These are phyloP conservation scores for Phalacrocorax aristotelis DNA, from an alignment of 2,113 vertebrate genomes.

Conservation along the genomic window DNA sequence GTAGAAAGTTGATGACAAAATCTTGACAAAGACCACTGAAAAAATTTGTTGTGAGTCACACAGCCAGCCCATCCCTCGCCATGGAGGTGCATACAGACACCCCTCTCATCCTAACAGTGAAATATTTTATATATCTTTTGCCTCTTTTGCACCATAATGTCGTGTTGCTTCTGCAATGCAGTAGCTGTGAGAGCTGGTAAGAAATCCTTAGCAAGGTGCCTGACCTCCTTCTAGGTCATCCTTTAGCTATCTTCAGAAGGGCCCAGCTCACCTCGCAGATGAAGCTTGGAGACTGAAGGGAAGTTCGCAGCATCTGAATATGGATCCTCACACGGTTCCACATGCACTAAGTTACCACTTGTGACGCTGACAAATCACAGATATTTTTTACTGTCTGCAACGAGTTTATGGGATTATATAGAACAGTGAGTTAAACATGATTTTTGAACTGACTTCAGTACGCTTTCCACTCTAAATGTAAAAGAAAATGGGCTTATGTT, in stretches of 20 bases:
- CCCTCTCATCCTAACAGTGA: background rate
- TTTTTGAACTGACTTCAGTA: background rate
- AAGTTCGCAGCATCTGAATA: background rate
- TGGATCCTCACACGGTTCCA: background rate
- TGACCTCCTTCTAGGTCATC: background rate
- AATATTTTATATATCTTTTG: background rate
- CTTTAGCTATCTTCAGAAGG: fast-evolving
- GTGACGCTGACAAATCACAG: background rate
- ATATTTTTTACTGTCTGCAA: background rate
- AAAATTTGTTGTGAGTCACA: fast-evolving
- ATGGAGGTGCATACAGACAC: background rate
- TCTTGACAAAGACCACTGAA: background rate
- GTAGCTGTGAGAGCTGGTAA: background rate
- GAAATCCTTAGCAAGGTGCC: background rate
- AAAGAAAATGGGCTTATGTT: background rate
- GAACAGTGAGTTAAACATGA: background rate
- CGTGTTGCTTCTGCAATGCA: background rate
- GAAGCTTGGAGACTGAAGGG: background rate
- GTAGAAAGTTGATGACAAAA: background rate
- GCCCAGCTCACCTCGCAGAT: background rate
- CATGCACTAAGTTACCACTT: background rate
- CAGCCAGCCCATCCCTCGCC: background rate
- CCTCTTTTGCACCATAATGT: background rate
- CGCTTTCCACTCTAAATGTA: background rate
- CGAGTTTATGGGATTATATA: background rate